phyloP scores from a whole-genome alignment of 2,797 vertebrate species.

The Danionella dracula region DNA sequence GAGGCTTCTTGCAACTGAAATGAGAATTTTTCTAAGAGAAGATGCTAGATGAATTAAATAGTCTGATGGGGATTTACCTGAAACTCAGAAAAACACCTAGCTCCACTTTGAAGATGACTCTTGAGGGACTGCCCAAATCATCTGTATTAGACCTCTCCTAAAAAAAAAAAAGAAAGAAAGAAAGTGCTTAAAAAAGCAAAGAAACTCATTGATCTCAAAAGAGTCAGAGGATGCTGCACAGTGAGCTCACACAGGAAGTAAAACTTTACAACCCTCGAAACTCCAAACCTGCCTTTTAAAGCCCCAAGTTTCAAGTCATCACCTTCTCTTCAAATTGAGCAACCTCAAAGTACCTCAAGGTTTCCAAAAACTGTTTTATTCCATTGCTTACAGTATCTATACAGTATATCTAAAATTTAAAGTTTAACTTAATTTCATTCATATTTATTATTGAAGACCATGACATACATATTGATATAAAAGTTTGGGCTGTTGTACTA shows the following conservation, averaged over 20 bases:
- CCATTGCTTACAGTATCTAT: too few relatives aligned
- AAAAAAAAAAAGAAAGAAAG: background rate
- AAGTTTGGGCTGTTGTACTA: too few relatives aligned
- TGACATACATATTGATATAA: too few relatives aligned
- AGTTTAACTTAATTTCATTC: too few relatives aligned
- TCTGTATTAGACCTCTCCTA: background rate
- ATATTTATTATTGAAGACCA: too few relatives aligned
- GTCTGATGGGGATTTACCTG: constrained; percentile 4
- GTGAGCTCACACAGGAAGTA: constrained; percentile 31
- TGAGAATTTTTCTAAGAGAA: constrained; percentile 2
- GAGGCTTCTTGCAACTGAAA: constrained; percentile 34
- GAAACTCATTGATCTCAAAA: constrained; percentile 11
- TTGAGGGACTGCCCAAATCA: background rate
- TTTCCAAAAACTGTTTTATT: too few relatives aligned
- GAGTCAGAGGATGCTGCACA: background rate
- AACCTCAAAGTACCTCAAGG: too few relatives aligned
- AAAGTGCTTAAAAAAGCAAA: background rate
- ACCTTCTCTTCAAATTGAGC: too few relatives aligned
- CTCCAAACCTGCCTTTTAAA: background rate
- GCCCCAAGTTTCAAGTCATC: background rate
- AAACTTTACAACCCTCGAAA: background rate
- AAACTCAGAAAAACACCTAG: background rate
- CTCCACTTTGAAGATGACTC: background rate
- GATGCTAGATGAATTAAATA: background rate
- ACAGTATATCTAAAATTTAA: too few relatives aligned